Conservation (phyloP, 2,797 vertebrate species). For the Crocidura indochinensis region DNA sequence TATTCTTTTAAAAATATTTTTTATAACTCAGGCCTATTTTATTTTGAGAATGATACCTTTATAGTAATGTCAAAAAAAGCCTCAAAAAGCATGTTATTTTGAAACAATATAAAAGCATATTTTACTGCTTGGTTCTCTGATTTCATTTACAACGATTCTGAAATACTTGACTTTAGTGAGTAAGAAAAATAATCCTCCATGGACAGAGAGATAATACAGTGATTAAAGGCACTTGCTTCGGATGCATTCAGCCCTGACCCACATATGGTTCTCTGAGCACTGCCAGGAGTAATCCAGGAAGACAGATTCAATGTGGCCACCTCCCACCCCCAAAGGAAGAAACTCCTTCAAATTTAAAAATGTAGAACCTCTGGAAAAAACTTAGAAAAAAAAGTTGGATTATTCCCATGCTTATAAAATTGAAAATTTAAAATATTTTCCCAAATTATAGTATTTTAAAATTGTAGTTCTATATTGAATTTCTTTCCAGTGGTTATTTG, state of each 20-base stretch:
- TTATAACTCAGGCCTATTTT: slow-evolving; percentile 11
- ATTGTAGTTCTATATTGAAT: neutral
- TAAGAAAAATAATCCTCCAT: neutral
- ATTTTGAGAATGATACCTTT: slow-evolving; percentile 35
- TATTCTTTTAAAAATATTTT: neutral
- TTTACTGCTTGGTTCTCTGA: slow-evolving; percentile 45
- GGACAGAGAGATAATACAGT: too few species aligned
- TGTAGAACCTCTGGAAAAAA: slow-evolving; percentile 13
- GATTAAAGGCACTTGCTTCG: too few species aligned
- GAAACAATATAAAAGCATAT: neutral
- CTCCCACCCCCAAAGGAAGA: too few species aligned
- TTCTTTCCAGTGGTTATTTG: slow-evolving; percentile 51
- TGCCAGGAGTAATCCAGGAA: too few species aligned
- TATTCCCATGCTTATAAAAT: neutral
- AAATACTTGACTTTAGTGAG: slow-evolving; percentile 22
- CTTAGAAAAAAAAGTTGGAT: too few species aligned
- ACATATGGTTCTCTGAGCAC: too few species aligned
- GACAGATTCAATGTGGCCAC: too few species aligned
- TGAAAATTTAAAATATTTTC: neutral
- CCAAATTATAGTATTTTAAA: neutral
- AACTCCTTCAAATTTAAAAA: slow-evolving; percentile 22
- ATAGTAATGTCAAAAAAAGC: neutral
- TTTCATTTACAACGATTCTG: slow-evolving; percentile 26
- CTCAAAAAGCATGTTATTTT: neutral
- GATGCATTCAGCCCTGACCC: too few species aligned